phyloP scores from a whole-genome alignment of 2,888 invertebrate genomes.

The Drosophila crucigera region DNA sequence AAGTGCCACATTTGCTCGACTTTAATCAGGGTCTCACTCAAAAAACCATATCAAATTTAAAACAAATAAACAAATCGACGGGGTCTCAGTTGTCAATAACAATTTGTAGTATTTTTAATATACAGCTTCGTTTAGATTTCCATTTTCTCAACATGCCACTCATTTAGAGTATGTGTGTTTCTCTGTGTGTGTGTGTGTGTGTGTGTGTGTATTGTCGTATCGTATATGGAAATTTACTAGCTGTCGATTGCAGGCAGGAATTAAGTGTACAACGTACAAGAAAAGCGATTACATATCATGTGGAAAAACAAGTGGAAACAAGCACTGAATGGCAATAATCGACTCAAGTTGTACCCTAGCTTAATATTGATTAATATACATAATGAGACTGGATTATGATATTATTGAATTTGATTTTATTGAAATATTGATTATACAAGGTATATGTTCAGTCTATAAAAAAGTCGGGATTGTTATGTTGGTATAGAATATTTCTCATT shows the following conservation, averaged over 20 bases:
- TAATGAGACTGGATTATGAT: background rate
- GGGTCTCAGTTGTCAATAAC: conserved; percentile 48
- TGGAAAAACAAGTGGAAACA: conserved; percentile 40
- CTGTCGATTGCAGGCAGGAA: conserved; percentile 45
- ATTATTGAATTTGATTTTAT: no score
- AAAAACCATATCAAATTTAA: background rate
- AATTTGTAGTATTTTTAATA: conserved; percentile 51
- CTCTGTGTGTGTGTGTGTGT: background rate
- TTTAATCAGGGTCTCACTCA: background rate
- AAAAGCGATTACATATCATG: conserved; percentile 63
- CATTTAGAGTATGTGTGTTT: background rate
- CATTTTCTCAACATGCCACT: conserved; percentile 26
- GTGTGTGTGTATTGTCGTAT: conserved; percentile 26
- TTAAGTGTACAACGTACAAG: conserved; percentile 47
- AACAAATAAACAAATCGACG: conserved; percentile 6
- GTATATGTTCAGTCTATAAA: rapidly evolving
- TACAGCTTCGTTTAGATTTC: conserved; percentile 31
- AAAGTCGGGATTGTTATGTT: background rate
- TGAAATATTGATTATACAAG: background rate
- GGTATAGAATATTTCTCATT: background rate
- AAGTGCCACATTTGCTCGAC: background rate
- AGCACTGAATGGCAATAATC: background rate
- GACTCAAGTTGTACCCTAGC: conserved; percentile 27
- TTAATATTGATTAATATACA: background rate
- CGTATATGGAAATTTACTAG: conserved; percentile 76